Evolutionary conservation across 2,113 vertebrate genomes (phyloP).

Genomic region (Opisthocomus hoazin): DNA sequence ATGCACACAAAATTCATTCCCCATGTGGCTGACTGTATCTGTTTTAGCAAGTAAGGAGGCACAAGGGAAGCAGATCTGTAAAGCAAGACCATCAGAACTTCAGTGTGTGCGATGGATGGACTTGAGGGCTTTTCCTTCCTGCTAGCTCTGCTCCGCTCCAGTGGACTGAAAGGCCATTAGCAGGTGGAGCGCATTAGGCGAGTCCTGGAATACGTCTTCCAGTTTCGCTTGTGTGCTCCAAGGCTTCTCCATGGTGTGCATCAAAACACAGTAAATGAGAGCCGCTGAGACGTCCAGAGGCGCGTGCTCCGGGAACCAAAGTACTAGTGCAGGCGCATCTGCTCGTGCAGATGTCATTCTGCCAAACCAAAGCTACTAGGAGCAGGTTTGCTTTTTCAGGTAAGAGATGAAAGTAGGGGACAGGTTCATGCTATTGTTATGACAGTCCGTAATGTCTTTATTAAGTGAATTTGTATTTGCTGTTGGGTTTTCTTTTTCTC

Average conservation of each 20-base stretch:
- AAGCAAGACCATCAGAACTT: background rate
- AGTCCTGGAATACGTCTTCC: background rate
- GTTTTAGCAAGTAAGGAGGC: background rate
- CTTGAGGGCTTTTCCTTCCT: background rate
- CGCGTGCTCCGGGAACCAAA: rapidly evolving
- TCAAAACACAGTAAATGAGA: background rate
- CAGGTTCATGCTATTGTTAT: background rate
- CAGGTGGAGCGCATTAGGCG: rapidly evolving
- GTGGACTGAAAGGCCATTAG: background rate
- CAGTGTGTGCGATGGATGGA: background rate
- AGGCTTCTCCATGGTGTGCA: background rate
- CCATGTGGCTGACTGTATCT: background rate
- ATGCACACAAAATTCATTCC: background rate
- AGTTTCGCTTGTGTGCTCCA: background rate
- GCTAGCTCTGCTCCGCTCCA: background rate
- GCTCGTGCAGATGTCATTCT: background rate
- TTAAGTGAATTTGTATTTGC: background rate
- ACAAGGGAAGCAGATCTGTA: background rate
- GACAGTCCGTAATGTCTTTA: background rate
- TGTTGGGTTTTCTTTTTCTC: background rate
- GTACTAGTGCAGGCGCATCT: background rate
- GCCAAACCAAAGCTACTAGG: background rate
- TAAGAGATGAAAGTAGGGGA: background rate
- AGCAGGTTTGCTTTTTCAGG: background rate
- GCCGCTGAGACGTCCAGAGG: background rate